Conservation (phyloP, 2,888 invertebrate genomes). For the Gryllus longicercus region DNA sequence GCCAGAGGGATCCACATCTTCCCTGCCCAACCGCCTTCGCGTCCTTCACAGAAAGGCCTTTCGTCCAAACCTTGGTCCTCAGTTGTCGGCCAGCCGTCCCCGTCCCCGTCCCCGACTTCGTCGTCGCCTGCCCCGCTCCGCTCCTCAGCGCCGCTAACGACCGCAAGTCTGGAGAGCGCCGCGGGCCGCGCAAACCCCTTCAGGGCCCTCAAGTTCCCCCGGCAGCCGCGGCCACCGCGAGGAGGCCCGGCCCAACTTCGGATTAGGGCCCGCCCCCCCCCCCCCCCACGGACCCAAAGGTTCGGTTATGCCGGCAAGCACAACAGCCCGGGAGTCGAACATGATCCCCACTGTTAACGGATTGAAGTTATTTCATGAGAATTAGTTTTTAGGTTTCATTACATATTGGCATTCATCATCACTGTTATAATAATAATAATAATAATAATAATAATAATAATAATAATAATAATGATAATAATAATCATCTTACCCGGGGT, state of each 20-base stretch:
- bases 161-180: slow-evolving; percentile 6
- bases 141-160: neutral
- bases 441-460: no score
- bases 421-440: no score
- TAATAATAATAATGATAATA: no score
- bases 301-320: no score
- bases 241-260: neutral
- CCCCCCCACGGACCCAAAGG: neutral
- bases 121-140: neutral
- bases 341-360: no score
- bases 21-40: neutral
- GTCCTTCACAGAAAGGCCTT: neutral
- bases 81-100: neutral
- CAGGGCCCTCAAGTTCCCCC: neutral
- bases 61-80: neutral
- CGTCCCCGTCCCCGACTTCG: neutral
- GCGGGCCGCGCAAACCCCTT: neutral
- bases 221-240: neutral
- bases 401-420: no score
- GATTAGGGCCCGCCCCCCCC: neutral
- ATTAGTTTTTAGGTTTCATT: no score
- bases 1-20: neutral
- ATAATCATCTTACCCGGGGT: no score
- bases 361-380: no score
- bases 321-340: no score